phyloP scores from a whole-genome alignment of 2,888 invertebrate genomes.

The Galerucella pusilla region DNA sequence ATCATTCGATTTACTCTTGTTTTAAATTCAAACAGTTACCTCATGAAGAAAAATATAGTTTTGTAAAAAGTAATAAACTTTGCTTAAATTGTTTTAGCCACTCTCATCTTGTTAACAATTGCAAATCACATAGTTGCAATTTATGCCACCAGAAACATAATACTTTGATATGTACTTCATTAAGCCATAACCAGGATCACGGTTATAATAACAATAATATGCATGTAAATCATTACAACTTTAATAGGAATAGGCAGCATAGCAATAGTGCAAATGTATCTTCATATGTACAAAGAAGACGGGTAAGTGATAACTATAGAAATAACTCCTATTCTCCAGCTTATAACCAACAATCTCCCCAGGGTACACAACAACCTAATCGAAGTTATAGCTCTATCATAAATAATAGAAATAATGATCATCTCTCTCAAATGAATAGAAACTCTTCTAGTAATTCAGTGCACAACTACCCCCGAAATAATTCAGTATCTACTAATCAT shows the following conservation, averaged over 20 bases:
- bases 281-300: not conserved
- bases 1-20: too few relatives aligned
- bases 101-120: not conserved
- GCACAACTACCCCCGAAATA: slow-evolving; percentile 2
- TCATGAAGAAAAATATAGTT: too few relatives aligned
- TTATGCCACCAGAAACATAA: slow-evolving; percentile 8
- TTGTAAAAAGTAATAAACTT: not conserved
- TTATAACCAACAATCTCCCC: slow-evolving; percentile 5
- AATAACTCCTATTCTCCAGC: not conserved
- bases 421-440: not conserved
- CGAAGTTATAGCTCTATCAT: slow-evolving; percentile 8
- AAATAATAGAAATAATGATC: not conserved
- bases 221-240: slow-evolving; percentile 5
- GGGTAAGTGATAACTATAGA: not conserved
- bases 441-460: not conserved
- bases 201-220: not conserved
- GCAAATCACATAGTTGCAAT: slow-evolving; percentile 5
- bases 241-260: not conserved
- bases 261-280: not conserved
- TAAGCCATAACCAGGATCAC: not conserved
- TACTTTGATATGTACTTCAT: not conserved
- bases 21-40: too few relatives aligned
- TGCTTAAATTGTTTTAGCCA: slow-evolving; percentile 13
- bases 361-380: not conserved
- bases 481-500: not conserved